A percentile compares a stretch with the other conserved stretches of the same genome.
Evolutionary conservation across 1,140 invertebrate genomes (phyloP).

Genomic region (Aphelenchoides besseyi): DNA sequence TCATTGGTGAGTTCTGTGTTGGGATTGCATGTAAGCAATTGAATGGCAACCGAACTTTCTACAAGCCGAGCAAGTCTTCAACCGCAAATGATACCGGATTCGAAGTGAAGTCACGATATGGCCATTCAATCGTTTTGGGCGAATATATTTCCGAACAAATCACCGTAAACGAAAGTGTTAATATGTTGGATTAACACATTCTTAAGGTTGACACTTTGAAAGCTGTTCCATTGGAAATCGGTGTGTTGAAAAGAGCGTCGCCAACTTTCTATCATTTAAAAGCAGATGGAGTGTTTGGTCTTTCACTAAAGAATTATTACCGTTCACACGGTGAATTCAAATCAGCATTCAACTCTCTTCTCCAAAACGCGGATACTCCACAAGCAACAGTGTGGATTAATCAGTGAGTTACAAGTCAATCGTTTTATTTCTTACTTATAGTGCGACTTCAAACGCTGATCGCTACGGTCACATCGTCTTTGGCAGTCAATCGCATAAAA

Average conservation of each 20-base stretch:
- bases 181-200: background rate
- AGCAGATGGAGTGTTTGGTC: background rate
- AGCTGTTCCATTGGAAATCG: background rate
- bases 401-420: background rate
- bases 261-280: background rate
- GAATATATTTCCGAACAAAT: background rate
- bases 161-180: background rate
- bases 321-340: background rate
- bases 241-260: background rate
- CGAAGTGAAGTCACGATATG: background rate
- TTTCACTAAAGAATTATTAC: background rate
- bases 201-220: background rate
- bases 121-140: background rate
- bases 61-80: background rate
- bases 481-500: background rate
- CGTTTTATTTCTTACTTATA: background rate
- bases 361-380: background rate
- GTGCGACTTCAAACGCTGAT: slow-evolving; percentile 14
- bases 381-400: background rate
- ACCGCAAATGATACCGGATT: background rate
- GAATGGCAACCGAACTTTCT: background rate
- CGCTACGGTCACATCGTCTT: background rate
- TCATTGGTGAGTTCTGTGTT: background rate
- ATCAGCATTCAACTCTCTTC: background rate
- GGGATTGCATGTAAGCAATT: background rate